Percentiles rank a stretch among this genome's conserved stretches.
Conservation (phyloP, 2,113 vertebrate genomes). For the Zosterops hypoxanthus region DNA sequence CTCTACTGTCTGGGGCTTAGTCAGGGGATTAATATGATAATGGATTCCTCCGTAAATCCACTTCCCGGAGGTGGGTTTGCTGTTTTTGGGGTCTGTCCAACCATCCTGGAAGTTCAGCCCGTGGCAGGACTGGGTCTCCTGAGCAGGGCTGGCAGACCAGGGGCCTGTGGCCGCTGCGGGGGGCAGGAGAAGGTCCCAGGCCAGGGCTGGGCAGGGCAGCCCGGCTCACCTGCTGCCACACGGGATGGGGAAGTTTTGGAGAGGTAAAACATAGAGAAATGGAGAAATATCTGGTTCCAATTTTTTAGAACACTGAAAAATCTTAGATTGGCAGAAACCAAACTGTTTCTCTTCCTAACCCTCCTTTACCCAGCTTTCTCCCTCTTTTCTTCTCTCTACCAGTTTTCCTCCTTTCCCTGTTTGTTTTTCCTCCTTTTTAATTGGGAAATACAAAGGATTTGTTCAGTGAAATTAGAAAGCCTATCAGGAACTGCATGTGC, state of each 20-base stretch:
- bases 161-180: background rate
- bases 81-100: background rate
- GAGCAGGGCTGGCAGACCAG: background rate
- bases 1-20: background rate
- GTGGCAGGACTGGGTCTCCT: background rate
- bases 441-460: background rate
- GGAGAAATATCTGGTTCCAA: background rate
- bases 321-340: background rate
- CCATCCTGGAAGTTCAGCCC: background rate
- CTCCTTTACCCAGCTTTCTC: background rate
- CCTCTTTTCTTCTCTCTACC: background rate
- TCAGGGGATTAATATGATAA: conserved; percentile 10
- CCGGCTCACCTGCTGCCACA: background rate
- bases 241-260: background rate
- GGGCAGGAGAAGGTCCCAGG: background rate
- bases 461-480: background rate
- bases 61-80: background rate
- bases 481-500: background rate
- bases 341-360: background rate
- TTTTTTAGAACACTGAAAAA: background rate
- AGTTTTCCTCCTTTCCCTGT: background rate
- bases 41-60: background rate
- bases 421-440: background rate
- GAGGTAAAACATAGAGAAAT: background rate
- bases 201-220: background rate